Percentiles rank a stretch among this genome's conserved stretches.
Evolutionary conservation across 2,113 vertebrate species (phyloP).

Genomic region (Lepisosteus oculatus): DNA sequence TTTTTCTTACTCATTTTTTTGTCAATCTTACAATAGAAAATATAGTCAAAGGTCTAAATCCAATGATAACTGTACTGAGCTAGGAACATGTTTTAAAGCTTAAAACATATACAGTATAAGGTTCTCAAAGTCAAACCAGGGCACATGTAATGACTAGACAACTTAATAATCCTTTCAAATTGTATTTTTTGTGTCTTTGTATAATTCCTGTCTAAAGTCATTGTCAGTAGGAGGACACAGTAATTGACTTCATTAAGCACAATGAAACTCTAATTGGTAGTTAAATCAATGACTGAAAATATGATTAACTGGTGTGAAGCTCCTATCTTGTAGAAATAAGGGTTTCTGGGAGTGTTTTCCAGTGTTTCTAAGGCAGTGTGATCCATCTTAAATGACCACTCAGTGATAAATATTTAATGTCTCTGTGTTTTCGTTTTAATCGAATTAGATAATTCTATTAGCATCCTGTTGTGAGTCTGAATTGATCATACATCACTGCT

Average conservation of each 20-base stretch:
- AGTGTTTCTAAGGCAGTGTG: constrained; percentile 54
- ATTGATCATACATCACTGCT: constrained; percentile 57
- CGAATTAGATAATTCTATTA: constrained; percentile 75
- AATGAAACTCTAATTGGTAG: constrained; percentile 52
- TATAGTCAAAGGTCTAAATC: too few relatives aligned
- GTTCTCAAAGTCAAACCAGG: too few relatives aligned
- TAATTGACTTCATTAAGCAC: neutral
- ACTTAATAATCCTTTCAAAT: too few relatives aligned
- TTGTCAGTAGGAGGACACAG: neutral
- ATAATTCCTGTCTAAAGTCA: constrained; percentile 26
- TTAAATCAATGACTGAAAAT: constrained; percentile 52
- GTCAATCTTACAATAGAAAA: too few relatives aligned
- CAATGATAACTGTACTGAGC: too few relatives aligned
- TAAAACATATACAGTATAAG: too few relatives aligned
- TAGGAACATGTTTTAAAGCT: too few relatives aligned
- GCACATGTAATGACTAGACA: too few relatives aligned
- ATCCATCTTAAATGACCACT: constrained; percentile 47
- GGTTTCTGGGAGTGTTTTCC: constrained; percentile 37
- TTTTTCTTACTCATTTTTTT: too few relatives aligned
- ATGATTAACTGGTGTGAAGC: constrained; percentile 47
- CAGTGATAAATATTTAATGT: constrained; percentile 70
- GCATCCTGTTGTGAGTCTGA: constrained; percentile 62
- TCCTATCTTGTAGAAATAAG: constrained; percentile 12
- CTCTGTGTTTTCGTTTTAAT: constrained; percentile 69
- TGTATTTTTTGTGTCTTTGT: too few relatives aligned